phyloP scores from a whole-genome alignment of 2,797 vertebrate species.

The Mareca strepera region DNA sequence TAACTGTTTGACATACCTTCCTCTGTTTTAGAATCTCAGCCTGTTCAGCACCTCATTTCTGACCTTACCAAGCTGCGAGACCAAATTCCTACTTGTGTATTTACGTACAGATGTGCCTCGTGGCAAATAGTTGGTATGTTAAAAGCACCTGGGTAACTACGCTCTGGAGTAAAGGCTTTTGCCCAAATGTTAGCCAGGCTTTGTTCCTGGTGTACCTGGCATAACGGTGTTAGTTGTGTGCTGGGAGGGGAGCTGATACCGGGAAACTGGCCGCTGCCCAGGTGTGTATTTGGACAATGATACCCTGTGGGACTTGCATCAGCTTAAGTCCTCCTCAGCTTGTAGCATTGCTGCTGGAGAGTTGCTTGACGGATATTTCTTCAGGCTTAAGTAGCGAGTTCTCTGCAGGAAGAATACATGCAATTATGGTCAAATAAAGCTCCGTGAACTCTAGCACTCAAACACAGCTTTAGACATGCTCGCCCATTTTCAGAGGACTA shows the following conservation, averaged over 20 bases:
- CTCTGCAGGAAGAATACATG: neutral
- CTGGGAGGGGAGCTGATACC: fast-evolving
- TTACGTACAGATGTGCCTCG: neutral
- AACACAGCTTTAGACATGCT: neutral
- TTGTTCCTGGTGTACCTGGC: neutral
- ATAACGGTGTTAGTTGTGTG: neutral
- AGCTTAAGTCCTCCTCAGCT: fast-evolving
- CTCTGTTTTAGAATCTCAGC: neutral
- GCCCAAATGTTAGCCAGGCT: neutral
- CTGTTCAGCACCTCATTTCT: neutral
- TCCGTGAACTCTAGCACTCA: neutral
- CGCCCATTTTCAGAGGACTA: neutral
- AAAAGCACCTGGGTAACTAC: neutral
- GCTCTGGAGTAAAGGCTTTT: neutral
- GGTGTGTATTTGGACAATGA: fast-evolving
- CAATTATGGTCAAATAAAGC: neutral
- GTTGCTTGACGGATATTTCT: neutral
- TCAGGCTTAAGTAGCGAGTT: neutral
- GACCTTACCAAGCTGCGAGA: neutral
- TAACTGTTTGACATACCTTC: neutral
- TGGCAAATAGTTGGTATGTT: neutral
- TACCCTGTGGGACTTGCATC: fast-evolving
- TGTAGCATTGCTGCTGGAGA: neutral
- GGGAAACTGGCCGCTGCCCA: neutral
- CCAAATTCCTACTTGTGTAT: neutral